These are phyloP conservation scores for Congeria kusceri DNA, from an alignment of 2,888 invertebrate genomes.

Conservation along the genomic window DNA sequence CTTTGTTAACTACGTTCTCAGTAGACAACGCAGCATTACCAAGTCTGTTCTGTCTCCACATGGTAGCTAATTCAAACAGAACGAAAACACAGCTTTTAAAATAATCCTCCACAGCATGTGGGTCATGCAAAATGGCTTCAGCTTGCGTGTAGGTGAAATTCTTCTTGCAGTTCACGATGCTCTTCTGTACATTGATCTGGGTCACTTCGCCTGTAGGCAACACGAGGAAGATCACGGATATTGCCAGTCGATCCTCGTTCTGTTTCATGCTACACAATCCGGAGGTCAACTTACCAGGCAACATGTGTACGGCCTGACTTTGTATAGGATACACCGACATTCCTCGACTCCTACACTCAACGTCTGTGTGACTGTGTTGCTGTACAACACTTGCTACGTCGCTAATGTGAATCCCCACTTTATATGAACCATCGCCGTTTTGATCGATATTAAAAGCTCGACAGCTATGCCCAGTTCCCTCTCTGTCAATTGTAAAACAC, in stretches of 20 bases:
- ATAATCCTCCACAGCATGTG: slow-evolving; percentile 70
- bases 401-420: slow-evolving; percentile 79
- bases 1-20: slow-evolving; percentile 62
- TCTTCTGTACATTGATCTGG: slow-evolving; percentile 65
- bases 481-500: slow-evolving; percentile 74
- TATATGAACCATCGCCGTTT: slow-evolving; percentile 67
- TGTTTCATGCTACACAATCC: slow-evolving; percentile 75
- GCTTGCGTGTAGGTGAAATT: slow-evolving; percentile 72
- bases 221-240: slow-evolving; percentile 77
- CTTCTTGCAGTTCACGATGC: slow-evolving; percentile 75
- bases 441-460: slow-evolving; percentile 78
- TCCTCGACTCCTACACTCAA: slow-evolving; percentile 69
- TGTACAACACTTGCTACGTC: slow-evolving; percentile 78
- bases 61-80: slow-evolving; percentile 73
- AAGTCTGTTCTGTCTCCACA: slow-evolving; percentile 75
- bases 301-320: slow-evolving; percentile 69
- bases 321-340: slow-evolving; percentile 71
- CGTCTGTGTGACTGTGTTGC: slow-evolving; percentile 74
- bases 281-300: slow-evolving; percentile 70
- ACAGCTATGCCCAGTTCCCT: slow-evolving; percentile 67
- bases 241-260: slow-evolving; percentile 69
- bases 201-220: slow-evolving; percentile 70
- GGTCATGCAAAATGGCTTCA: slow-evolving; percentile 75
- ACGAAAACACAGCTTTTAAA: slow-evolving; percentile 73
- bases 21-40: slow-evolving; percentile 77